These are phyloP conservation scores for Phengaris alcon DNA, from an alignment of 2,888 invertebrate species.

Conservation along the genomic window DNA sequence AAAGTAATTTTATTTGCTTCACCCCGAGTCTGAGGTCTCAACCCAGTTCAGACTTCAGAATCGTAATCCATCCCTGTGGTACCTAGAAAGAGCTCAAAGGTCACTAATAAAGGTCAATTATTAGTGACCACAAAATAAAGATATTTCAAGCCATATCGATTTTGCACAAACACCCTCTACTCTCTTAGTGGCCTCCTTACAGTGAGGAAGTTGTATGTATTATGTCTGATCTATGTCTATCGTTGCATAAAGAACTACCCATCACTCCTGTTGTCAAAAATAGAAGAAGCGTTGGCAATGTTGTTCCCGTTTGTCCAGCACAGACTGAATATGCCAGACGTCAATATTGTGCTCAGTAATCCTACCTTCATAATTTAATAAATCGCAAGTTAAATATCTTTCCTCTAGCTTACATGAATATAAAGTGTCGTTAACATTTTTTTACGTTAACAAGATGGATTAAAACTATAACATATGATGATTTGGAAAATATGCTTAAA, in stretches of 20 bases:
- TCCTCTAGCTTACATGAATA: neutral
- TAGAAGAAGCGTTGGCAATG: neutral
- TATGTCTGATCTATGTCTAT: neutral
- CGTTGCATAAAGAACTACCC: neutral
- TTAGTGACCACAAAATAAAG: neutral
- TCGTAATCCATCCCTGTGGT: neutral
- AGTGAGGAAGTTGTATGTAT: neutral
- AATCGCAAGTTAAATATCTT: neutral
- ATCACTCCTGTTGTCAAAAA: neutral
- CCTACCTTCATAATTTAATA: neutral
- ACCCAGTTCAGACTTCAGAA: neutral
- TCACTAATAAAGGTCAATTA: conserved; percentile 29
- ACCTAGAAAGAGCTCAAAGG: conserved; percentile 33
- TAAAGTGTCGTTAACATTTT: neutral
- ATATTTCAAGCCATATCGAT: conserved; percentile 31
- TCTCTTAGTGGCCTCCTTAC: neutral
- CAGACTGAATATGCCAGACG: conserved; percentile 10
- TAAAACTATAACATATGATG: neutral
- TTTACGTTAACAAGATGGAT: neutral
- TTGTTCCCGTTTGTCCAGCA: neutral
- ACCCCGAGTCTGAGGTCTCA: conserved; percentile 14
- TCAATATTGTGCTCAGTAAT: neutral
- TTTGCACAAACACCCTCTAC: conserved; percentile 26
- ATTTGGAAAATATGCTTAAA: neutral
- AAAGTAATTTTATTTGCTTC: conserved; percentile 9